These are phyloP conservation scores for Incurvaria masculella DNA, from an alignment of 2,888 invertebrate genomes.

Conservation along the genomic window DNA sequence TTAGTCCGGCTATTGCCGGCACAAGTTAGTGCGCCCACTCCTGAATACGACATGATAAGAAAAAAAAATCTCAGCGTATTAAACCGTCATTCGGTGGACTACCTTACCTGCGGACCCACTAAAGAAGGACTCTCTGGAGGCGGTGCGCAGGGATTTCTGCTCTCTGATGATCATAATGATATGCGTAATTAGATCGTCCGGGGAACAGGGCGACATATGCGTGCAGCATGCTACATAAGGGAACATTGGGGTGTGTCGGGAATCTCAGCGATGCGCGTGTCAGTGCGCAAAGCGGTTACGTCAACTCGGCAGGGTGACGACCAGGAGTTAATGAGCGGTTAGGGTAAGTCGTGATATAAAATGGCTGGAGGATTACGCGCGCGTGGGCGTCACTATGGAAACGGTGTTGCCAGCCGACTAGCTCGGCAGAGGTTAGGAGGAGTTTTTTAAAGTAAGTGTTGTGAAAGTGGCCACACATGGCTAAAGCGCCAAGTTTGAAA, in stretches of 20 bases:
- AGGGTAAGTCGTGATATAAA: no score
- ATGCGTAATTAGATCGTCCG: conserved; percentile 57
- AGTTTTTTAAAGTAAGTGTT: no score
- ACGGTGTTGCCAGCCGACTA: conserved; percentile 37
- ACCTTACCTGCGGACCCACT: no score
- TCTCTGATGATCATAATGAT: conserved; percentile 31
- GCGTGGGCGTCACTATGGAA: conserved; percentile 48
- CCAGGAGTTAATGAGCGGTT: no score
- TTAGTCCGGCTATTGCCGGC: no score
- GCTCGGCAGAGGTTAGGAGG: conserved; percentile 27
- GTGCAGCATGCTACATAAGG: background rate
- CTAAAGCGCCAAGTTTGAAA: no score
- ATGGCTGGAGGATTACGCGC: conserved; percentile 40
- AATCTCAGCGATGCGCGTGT: no score
- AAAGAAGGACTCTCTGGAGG: background rate
- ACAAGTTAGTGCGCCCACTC: background rate
- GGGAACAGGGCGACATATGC: conserved; percentile 46
- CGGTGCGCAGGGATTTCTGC: conserved; percentile 3
- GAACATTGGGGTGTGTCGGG: no score
- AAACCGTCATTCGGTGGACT: no score
- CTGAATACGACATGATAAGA: background rate
- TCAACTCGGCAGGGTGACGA: no score
- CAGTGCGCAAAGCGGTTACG: no score
- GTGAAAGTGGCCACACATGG: no score
- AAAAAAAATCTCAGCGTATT: conserved; percentile 12